Conservation (phyloP, 2,797 vertebrate species). For the Benthosema pterotum region DNA sequence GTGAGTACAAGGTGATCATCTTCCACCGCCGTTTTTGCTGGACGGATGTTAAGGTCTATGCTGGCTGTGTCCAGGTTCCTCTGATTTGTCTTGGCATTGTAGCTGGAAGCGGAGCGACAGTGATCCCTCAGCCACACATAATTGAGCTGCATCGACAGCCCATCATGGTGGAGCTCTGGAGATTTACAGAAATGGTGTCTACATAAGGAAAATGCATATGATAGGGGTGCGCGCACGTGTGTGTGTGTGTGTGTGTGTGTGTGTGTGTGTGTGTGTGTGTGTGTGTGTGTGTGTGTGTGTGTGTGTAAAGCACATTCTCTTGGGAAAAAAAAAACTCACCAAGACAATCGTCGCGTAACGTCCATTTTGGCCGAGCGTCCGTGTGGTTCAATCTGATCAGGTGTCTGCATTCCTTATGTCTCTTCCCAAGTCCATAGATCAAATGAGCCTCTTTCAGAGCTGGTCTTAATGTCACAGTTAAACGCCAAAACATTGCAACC, state of each 20-base stretch:
- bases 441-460: neutral
- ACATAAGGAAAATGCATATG: no score
- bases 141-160: slow-evolving; percentile 82
- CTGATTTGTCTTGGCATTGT: slow-evolving; percentile 87
- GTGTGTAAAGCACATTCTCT: neutral
- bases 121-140: slow-evolving; percentile 95
- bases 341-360: slow-evolving; percentile 57
- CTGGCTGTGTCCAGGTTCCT: slow-evolving; percentile 89
- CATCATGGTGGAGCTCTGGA: slow-evolving; percentile 80
- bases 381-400: slow-evolving; percentile 36
- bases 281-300: no score
- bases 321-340: slow-evolving; percentile 68
- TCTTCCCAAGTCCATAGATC: neutral
- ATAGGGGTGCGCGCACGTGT: no score
- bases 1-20: slow-evolving; percentile 83
- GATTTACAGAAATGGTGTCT: neutral
- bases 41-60: slow-evolving; percentile 86
- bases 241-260: no score
- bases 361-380: slow-evolving; percentile 23
- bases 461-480: neutral
- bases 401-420: slow-evolving; percentile 6
- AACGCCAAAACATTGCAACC: slow-evolving; percentile 24
- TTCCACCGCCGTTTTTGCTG: slow-evolving; percentile 74
- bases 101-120: slow-evolving; percentile 89
- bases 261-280: no score